Evolutionary conservation across 2,113 vertebrate species (phyloP).

Genomic region (Heteronetta atricapilla): DNA sequence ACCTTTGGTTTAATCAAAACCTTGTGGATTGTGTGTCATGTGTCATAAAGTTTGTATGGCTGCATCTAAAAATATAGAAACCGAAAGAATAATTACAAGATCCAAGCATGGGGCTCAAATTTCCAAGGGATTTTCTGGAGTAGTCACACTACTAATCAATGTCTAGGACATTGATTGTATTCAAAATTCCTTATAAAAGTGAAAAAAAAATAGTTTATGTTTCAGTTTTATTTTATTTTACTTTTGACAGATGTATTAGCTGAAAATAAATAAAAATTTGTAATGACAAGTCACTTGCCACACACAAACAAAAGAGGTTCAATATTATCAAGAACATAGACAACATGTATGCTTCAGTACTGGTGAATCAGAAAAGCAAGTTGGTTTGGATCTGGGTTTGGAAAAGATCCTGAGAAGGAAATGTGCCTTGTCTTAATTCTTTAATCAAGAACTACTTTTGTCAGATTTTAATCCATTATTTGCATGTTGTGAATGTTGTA

Average conservation of each 20-base stretch:
- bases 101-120: neutral
- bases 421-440: neutral
- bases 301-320: neutral
- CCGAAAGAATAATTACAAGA: neutral
- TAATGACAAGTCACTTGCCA: neutral
- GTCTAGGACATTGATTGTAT: neutral
- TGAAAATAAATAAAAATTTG: neutral
- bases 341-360: no score
- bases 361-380: neutral
- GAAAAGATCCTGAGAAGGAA: neutral
- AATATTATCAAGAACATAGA: neutral
- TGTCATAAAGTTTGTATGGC: neutral
- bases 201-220: neutral
- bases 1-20: neutral
- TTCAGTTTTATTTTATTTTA: neutral
- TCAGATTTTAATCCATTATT: neutral
- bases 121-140: neutral
- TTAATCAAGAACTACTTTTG: neutral
- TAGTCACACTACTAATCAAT: neutral
- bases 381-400: neutral
- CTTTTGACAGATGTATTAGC: rapidly evolving
- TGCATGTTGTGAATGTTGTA: neutral
- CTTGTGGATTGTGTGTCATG: neutral
- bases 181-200: neutral
- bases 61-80: neutral